phyloP scores from a whole-genome alignment of 2,797 vertebrate species.

The Arnoldichthys spilopterus region DNA sequence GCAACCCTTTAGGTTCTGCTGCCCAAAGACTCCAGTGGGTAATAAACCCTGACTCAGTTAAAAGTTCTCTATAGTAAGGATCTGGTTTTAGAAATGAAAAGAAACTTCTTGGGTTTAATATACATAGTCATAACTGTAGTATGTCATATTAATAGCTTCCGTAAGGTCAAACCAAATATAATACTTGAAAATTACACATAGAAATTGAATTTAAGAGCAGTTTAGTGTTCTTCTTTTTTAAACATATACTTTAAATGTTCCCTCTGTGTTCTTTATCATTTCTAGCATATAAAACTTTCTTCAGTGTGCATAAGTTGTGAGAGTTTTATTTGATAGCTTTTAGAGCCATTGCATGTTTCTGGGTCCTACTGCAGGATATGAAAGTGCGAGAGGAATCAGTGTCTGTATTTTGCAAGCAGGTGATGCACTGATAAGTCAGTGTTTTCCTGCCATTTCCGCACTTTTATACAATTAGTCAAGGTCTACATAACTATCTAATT shows the following conservation, averaged over 20 bases:
- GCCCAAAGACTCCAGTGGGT: neutral
- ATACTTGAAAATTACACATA: neutral
- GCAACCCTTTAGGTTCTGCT: neutral
- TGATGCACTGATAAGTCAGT: conserved; percentile 56
- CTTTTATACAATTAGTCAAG: conserved; percentile 75
- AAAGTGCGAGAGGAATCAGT: conserved; percentile 40
- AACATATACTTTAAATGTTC: neutral
- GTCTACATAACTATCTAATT: conserved; percentile 76
- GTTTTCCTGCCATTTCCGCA: conserved; percentile 61
- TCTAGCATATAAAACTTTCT: neutral
- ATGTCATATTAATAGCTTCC: neutral
- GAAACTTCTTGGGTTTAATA: neutral
- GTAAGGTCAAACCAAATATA: neutral
- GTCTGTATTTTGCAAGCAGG: conserved; percentile 65
- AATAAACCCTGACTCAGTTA: neutral
- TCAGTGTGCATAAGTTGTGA: neutral
- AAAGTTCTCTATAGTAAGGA: neutral
- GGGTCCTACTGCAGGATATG: conserved; percentile 19
- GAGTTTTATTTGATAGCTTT: neutral
- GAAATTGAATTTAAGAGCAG: neutral
- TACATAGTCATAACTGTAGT: neutral
- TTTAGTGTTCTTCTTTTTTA: neutral
- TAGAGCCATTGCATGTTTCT: neutral
- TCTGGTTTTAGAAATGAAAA: neutral
- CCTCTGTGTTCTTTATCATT: no score